These are phyloP conservation scores for Laterallus jamaicensis DNA, from an alignment of 2,113 vertebrate species.

Conservation along the genomic window DNA sequence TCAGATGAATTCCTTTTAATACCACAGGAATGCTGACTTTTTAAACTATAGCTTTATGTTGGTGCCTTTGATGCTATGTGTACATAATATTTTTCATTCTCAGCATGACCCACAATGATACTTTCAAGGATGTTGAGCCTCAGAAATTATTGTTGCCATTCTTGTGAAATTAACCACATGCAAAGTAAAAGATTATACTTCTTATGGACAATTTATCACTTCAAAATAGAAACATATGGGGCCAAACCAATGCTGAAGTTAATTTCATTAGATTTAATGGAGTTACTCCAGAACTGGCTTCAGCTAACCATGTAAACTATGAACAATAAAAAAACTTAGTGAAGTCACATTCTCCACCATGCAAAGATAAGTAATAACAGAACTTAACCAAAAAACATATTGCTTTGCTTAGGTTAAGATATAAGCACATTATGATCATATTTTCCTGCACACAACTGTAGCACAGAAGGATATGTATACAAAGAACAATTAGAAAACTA, in stretches of 20 bases:
- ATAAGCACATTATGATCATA: neutral
- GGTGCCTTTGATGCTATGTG: constrained; percentile 14
- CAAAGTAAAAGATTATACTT: neutral
- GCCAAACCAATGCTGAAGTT: neutral
- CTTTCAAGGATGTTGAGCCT: neutral
- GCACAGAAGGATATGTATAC: neutral
- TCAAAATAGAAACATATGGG: neutral
- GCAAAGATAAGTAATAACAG: neutral
- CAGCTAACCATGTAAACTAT: neutral
- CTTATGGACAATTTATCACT: constrained; percentile 20
- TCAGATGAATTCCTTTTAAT: constrained; percentile 34
- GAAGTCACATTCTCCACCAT: neutral
- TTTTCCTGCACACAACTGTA: neutral
- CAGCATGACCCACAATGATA: neutral
- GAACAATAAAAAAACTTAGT: neutral
- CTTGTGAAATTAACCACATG: constrained; percentile 22
- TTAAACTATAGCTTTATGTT: constrained; percentile 16
- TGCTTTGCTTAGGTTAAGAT: neutral
- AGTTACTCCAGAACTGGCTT: neutral
- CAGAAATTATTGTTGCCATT: neutral
- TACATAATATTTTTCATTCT: constrained; percentile 15
- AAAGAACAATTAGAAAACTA: neutral
- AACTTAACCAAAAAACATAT: neutral
- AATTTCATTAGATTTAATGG: neutral
- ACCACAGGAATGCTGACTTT: constrained; percentile 26